These are phyloP conservation scores for Phasia obesa DNA, from an alignment of 2,888 invertebrate genomes.

Conservation along the genomic window DNA sequence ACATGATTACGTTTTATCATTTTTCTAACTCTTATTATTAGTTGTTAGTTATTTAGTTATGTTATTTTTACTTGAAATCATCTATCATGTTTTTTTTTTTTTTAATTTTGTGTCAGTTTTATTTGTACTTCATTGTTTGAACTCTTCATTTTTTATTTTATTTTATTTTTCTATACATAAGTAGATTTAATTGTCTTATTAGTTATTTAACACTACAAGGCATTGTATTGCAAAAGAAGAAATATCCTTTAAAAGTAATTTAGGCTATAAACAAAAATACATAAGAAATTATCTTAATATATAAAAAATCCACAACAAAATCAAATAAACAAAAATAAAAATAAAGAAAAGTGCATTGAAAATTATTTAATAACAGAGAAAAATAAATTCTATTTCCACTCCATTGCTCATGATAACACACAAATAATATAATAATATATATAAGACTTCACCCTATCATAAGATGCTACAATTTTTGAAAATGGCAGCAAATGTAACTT, in stretches of 20 bases:
- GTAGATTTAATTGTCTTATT: slow-evolving; percentile 61
- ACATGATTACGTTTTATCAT: slow-evolving; percentile 16
- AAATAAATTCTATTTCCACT: no score
- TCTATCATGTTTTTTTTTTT: slow-evolving; percentile 31
- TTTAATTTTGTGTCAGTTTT: slow-evolving; percentile 1
- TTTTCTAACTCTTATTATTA: slow-evolving; percentile 24
- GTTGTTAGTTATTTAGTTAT: slow-evolving; percentile 54
- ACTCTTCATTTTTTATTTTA: slow-evolving; percentile 21
- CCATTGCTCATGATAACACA: no score
- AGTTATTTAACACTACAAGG: slow-evolving; percentile 43
- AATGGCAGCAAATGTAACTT: no score
- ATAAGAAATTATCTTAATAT: slow-evolving; percentile 57
- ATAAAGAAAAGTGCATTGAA: neutral
- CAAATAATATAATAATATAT: no score
- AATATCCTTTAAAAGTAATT: slow-evolving; percentile 57
- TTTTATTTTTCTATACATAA: slow-evolving; percentile 45
- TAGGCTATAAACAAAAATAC: slow-evolving; percentile 57
- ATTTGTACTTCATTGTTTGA: no score
- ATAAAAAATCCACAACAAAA: slow-evolving; percentile 40
- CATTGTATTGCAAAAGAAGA: slow-evolving; percentile 40
- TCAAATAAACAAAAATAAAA: slow-evolving; percentile 49
- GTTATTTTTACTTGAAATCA: slow-evolving; percentile 15
- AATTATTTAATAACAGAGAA: no score
- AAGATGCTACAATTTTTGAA: no score
- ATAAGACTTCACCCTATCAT: no score